phyloP scores from a whole-genome alignment of 1,140 invertebrate genomes.

The Zaprionus africanus region DNA sequence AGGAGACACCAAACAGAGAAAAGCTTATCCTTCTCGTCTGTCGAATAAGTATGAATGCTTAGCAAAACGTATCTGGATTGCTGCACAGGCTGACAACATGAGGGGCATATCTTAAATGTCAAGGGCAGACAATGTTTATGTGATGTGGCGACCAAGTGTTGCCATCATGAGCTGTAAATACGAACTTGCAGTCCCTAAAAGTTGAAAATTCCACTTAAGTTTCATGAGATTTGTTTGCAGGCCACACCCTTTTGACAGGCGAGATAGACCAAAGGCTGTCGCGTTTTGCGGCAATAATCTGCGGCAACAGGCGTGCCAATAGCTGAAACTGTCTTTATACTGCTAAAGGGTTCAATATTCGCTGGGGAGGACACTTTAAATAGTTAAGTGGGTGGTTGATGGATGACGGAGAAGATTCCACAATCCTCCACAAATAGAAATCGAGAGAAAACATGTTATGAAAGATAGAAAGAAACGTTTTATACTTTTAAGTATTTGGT shows the following conservation, averaged over 20 bases:
- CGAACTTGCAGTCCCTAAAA: conserved; percentile 21
- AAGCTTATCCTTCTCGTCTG: not conserved
- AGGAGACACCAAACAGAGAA: not conserved
- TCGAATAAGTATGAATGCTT: not conserved
- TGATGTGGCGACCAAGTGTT: conserved; percentile 18
- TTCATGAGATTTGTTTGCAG: conserved; percentile 34
- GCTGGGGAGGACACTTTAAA: conserved; percentile 16
- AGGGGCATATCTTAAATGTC: not conserved
- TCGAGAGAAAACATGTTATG: no score
- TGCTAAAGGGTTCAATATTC: conserved; percentile 42
- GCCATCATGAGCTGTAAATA: conserved; percentile 1
- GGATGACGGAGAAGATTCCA: no score
- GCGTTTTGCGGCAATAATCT: not conserved
- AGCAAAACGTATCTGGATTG: not conserved
- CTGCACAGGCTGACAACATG: not conserved
- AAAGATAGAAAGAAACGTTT: no score
- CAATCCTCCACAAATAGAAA: no score
- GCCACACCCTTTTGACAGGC: conserved; percentile 25
- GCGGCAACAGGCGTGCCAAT: conserved; percentile 15
- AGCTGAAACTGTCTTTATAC: not conserved
- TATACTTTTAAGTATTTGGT: no score
- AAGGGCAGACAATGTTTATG: conserved; percentile 18
- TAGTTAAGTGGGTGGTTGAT: conserved; percentile 20
- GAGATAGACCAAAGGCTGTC: conserved; percentile 4
- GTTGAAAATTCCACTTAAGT: conserved; percentile 48